Percentiles rank a stretch among this genome's conserved stretches.
phyloP scores from a whole-genome alignment of 2,888 invertebrate genomes.

The Cataglyphis cursor region DNA sequence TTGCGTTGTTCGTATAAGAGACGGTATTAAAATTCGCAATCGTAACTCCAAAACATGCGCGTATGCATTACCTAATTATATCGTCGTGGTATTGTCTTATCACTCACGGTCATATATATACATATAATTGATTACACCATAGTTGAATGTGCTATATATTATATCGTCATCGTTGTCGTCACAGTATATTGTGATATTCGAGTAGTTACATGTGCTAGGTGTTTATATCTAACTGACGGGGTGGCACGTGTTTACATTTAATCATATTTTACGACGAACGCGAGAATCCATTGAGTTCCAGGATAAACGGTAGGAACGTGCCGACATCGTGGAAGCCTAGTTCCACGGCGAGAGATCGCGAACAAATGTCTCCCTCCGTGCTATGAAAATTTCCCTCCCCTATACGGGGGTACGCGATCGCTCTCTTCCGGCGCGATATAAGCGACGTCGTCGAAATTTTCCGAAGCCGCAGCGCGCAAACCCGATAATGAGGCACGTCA shows the following conservation, averaged over 20 bases:
- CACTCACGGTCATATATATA: neutral
- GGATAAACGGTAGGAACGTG: slow-evolving; percentile 47
- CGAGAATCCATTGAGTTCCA: slow-evolving; percentile 46
- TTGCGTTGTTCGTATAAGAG: slow-evolving; percentile 1
- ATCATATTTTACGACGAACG: slow-evolving; percentile 63
- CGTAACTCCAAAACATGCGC: neutral
- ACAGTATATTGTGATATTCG: slow-evolving; percentile 16
- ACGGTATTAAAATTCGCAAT: slow-evolving; percentile 20
- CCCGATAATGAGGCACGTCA: slow-evolving; percentile 53
- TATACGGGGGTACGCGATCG: slow-evolving; percentile 14
- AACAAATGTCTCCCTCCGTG: slow-evolving; percentile 39
- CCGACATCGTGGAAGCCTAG: slow-evolving; percentile 35
- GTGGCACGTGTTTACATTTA: slow-evolving; percentile 67
- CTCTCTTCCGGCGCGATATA: neutral
- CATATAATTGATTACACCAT: slow-evolving; percentile 6
- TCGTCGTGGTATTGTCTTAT: neutral
- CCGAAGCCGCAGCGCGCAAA: slow-evolving; percentile 20
- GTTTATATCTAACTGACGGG: slow-evolving; percentile 56
- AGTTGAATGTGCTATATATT: neutral
- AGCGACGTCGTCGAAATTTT: slow-evolving; percentile 45
- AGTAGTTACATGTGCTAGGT: slow-evolving; percentile 23
- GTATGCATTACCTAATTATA: slow-evolving; percentile 21
- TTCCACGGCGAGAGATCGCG: slow-evolving; percentile 6
- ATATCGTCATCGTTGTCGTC: neutral
- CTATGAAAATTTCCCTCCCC: slow-evolving; percentile 34